phyloP scores from a whole-genome alignment of 2,888 invertebrate species.

The Rhingia campestris region DNA sequence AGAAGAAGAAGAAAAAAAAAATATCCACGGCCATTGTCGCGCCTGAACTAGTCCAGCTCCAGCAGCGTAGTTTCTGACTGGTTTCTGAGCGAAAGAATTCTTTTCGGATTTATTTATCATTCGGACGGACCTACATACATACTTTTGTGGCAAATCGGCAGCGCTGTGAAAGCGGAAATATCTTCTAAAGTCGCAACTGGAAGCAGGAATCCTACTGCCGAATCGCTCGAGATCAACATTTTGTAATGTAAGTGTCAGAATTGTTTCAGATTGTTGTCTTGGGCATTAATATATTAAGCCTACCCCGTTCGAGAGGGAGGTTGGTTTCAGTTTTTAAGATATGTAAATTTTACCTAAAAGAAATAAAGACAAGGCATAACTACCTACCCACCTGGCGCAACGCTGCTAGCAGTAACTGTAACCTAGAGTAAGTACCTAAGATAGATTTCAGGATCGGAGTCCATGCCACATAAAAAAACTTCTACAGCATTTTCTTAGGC shows the following conservation, averaged over 20 bases:
- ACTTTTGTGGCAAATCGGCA: no score
- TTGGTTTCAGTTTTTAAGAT: no score
- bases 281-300: no score
- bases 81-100: constrained; percentile 30
- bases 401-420: no score
- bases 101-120: constrained; percentile 40
- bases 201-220: constrained; percentile 21
- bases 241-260: constrained; percentile 51
- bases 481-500: no score
- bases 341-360: no score
- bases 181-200: constrained; percentile 22
- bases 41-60: not conserved
- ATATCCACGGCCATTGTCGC: constrained; percentile 32
- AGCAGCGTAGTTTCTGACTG: constrained; percentile 28
- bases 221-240: constrained; percentile 40
- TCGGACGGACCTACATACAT: constrained; percentile 1
- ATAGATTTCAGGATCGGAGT: no score
- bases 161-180: constrained; percentile 11
- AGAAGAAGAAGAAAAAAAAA: constrained; percentile 24
- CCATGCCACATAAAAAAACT: no score
- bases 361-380: no score
- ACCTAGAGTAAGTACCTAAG: no score
- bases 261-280: not conserved
- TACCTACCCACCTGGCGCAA: no score
- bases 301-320: no score